phyloP scores from a whole-genome alignment of 2,888 invertebrate species.

The Ethmia dodecea region DNA sequence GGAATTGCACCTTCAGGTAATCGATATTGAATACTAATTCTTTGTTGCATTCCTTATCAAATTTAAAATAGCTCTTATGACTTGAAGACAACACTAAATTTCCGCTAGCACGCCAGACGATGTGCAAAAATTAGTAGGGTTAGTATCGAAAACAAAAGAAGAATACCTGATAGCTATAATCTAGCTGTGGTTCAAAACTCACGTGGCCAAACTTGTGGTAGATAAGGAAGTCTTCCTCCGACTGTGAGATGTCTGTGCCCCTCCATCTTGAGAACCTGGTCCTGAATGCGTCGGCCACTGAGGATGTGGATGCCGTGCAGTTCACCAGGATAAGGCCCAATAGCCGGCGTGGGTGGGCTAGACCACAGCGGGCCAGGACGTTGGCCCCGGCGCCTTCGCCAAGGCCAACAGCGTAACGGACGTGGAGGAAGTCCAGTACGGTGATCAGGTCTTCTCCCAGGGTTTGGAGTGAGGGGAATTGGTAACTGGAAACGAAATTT shows the following conservation, averaged over 20 bases:
- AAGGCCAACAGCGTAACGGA: conserved; percentile 89
- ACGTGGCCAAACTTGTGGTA: conserved; percentile 95
- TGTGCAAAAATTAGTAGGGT: conserved; percentile 31
- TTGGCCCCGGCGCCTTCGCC: conserved; percentile 95
- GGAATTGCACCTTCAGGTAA: too few species aligned
- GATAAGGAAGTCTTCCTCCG: conserved; percentile 91
- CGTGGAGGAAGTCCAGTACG: conserved; percentile 88
- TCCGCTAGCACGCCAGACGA: too few species aligned
- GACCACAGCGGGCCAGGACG: conserved; percentile 89
- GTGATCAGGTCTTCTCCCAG: conserved; percentile 89
- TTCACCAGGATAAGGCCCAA: conserved; percentile 91
- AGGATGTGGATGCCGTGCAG: conserved; percentile 91
- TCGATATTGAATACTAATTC: too few species aligned
- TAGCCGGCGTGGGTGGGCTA: conserved; percentile 87
- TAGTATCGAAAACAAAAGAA: conserved; percentile 41
- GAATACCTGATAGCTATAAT: conserved; percentile 60
- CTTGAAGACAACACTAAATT: too few species aligned
- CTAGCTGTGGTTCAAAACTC: conserved; percentile 71
- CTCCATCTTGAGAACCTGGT: conserved; percentile 92
- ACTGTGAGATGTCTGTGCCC: conserved; percentile 89
- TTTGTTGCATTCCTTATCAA: too few species aligned
- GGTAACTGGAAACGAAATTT: conserved; percentile 76
- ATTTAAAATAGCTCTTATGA: too few species aligned
- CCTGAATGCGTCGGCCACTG: conserved; percentile 90
- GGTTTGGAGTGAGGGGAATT: conserved; percentile 88